Base-by-base conservation (phyloP, 2,113 vertebrate species). In the Nannospalax galili region DNA sequence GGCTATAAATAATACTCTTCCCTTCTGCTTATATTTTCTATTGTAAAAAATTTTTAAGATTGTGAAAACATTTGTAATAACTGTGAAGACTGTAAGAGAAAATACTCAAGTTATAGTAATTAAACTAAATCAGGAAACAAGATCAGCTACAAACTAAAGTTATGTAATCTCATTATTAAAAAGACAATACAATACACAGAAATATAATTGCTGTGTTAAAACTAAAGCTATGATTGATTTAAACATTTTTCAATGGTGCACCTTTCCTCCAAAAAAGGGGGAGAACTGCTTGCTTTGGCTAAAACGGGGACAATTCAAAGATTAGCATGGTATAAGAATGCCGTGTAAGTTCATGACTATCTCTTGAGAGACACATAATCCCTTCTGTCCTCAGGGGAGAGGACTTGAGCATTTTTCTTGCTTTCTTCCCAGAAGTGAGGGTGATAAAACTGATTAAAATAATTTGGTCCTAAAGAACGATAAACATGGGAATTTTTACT, bases 31-130 rank as follows among this genome's bases (percentile, higher is more conserved):
- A 32, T 35, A 81, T 93, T 86, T 89, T 58, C 73, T 81, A 56
- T 24, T 67, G 30, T 26, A 14, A 79, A 82, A 82, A 90, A 24
- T 10, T 42, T 82, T 60, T 52, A 52, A 52, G 48, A 52, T 52
- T 52, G 22, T 22, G 60, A 72, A 73, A 73, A 37, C 65, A 84
- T 67, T 88, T 48, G 22, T 40, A 91, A 80, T 42, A 89, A 78
- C 3, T 74, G 6, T 22, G 75, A 81, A 86, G 67, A 72, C 56
- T 24, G n/a, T 37, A 72, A 3, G 52, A 37, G 45, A 78, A 88
- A 97, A 91, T 72, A 92, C 0, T 72, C 88, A 37, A 70, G n/a
- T 82, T 90, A 84, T 42, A 92, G 32, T 74, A 78, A 85, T 11
- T 64, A 37, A 28, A 92, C 1, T 6, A 92, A 89, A 77, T 7